These are phyloP conservation scores for Camptogramma bilineatum DNA, from an alignment of 2,888 invertebrate genomes.

Conservation along the genomic window DNA sequence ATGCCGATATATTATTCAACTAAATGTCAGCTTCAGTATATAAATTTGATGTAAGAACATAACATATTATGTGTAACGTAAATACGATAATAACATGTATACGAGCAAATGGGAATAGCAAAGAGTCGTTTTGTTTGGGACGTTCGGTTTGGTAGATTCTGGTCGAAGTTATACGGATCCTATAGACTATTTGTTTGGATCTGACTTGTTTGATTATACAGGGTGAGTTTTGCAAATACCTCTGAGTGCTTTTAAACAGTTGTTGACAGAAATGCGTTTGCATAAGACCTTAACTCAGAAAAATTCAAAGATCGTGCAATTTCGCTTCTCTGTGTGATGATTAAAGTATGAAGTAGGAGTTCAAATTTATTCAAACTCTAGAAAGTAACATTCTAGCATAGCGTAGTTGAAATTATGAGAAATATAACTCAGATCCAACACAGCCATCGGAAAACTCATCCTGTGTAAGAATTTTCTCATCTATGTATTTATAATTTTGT, in stretches of 20 bases:
- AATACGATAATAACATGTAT: slow-evolving; percentile 43
- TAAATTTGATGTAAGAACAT: slow-evolving; percentile 35
- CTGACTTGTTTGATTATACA: background rate
- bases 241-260: background rate
- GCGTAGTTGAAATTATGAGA: no score
- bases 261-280: background rate
- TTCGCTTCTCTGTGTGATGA: background rate
- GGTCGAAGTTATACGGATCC: background rate
- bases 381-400: background rate
- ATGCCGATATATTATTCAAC: slow-evolving; percentile 23
- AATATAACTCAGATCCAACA: background rate
- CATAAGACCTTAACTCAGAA: background rate
- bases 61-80: slow-evolving; percentile 38
- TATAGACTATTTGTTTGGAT: background rate
- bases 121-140: slow-evolving; percentile 28
- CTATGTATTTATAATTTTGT: slow-evolving; percentile 4
- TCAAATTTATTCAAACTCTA: background rate
- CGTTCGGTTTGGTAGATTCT: slow-evolving; percentile 20
- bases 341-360: background rate
- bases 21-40: slow-evolving; percentile 39
- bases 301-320: background rate
- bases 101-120: slow-evolving; percentile 41
- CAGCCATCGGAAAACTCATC: background rate
- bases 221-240: background rate
- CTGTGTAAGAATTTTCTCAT: background rate